Percentiles rank a stretch among this genome's conserved stretches.
phyloP scores from a whole-genome alignment of 2,113 vertebrate genomes.

The Rhagologus leucostigma region DNA sequence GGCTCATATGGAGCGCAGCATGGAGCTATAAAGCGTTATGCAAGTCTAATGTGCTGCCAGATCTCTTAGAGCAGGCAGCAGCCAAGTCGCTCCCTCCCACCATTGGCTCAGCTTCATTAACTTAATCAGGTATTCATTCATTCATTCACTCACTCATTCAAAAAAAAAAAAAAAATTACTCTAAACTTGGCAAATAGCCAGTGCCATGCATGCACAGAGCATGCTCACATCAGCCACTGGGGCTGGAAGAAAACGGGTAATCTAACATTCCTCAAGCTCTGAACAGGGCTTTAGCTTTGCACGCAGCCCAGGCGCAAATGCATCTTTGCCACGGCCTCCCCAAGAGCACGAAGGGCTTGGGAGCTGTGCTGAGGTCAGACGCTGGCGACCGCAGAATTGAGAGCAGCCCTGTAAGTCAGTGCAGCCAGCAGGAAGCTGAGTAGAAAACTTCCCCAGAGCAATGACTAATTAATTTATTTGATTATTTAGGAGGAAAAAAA shows the following conservation, averaged over 20 bases:
- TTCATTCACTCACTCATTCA: conserved; percentile 85
- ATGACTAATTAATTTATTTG: background rate
- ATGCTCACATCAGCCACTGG: background rate
- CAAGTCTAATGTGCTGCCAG: conserved; percentile 82
- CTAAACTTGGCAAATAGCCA: conserved; percentile 73
- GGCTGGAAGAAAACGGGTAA: background rate
- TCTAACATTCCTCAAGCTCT: background rate
- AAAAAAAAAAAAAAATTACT: conserved; percentile 67
- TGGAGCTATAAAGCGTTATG: conserved; percentile 75
- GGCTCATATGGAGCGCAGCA: conserved; percentile 72
- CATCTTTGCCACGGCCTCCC: background rate
- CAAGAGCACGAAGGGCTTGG: background rate
- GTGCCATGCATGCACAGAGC: conserved; percentile 51
- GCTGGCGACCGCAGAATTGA: accelerated
- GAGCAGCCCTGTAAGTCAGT: background rate
- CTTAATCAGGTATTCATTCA: conserved; percentile 93
- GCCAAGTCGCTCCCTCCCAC: conserved; percentile 74
- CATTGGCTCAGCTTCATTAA: conserved; percentile 77
- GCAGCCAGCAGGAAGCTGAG: background rate
- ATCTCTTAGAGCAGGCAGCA: conserved; percentile 76
- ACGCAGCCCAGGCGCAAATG: accelerated
- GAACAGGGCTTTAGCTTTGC: background rate
- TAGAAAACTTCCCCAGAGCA: background rate
- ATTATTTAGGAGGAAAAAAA: background rate
- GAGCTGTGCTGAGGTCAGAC: background rate